Evolutionary conservation across 2,113 vertebrate species (phyloP), one percentile per base, ranked within the genome.

Genomic region (Leptocoma aspasia): DNA sequence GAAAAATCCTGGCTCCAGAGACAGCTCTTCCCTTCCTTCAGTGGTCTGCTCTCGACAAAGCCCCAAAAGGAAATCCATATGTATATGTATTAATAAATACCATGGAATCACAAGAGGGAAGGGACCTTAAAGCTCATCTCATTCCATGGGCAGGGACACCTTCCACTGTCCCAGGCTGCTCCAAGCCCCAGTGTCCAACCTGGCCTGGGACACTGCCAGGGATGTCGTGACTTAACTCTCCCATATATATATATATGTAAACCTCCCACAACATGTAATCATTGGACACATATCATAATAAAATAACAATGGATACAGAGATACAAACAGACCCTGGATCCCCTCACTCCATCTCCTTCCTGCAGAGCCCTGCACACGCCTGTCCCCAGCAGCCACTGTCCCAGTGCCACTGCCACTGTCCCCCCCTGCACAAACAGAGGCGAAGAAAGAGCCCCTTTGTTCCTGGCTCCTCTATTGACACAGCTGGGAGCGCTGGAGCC

Each of bases 401-500:
- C n/a, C 94, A 5, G 73, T 5, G 53, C 77, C 50, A 54, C 72
- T 66, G 94, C 86, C 95, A 92, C 56, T 65, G 77, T 95, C 94
- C 88, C 68, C 86, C 90, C 47, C 84, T 63, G 90, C 71, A n/a
- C 73, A 54, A 79, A 70, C 90, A 77, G 60, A 59, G 85, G 42
- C 10, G 0, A 63, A 95, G 78, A 96, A 76, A 96, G 94, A 96
- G 82, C 81, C 79, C 95, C 78, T 89, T 53, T 87, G 94, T 86
- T 81, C 66, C 85, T 30, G 93, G 66, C 47, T 54, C 30, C 89
- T 92, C 80, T 97, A 81, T 96, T 96, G 96, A 92, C 97, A 97
- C 94, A 97, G 96, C 95, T 94, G 96, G 94, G 94, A 95, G 65
- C 65, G 79, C 61, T 18, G 82, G 28, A 37, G 63, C 70, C 1